Conservation (phyloP, 1,140 invertebrate species). For the Drosophila pseudoobscura region DNA sequence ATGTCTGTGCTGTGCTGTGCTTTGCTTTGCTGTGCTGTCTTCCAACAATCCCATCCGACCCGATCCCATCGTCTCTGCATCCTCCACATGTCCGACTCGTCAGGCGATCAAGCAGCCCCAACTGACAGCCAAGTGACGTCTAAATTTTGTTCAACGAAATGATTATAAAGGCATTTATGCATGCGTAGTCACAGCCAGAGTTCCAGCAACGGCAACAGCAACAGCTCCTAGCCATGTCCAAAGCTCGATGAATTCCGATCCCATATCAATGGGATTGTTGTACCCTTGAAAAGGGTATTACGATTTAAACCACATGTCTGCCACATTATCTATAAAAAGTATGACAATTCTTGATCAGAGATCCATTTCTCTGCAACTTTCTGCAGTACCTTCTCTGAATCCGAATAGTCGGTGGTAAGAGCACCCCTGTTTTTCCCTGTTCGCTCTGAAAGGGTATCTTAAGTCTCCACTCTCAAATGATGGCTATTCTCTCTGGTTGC, state of each 20-base stretch:
- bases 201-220: not conserved
- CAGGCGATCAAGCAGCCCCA: constrained; percentile 49
- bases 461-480: constrained; percentile 1
- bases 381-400: too few relatives aligned
- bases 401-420: too few relatives aligned
- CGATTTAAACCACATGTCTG: not conserved
- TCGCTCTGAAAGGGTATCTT: not conserved
- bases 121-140: constrained; percentile 76
- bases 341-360: too few relatives aligned
- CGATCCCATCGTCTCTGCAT: constrained; percentile 4
- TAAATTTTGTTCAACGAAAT: constrained; percentile 79
- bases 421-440: too few relatives aligned
- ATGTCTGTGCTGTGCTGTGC: constrained; percentile 20
- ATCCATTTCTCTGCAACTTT: too few relatives aligned
- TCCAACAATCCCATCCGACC: too few relatives aligned
- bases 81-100: constrained; percentile 50
- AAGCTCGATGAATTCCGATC: constrained; percentile 11
- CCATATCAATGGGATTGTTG: constrained; percentile 20
- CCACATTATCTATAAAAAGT: too few relatives aligned
- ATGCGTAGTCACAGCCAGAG: constrained; percentile 63
- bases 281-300: too few relatives aligned
- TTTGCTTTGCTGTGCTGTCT: constrained; percentile 6
- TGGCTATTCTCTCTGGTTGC: constrained; percentile 24
- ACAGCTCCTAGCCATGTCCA: constrained; percentile 35
- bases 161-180: constrained; percentile 81